These are phyloP conservation scores for Merops nubicus DNA, from an alignment of 2,113 vertebrate species.

Conservation along the genomic window DNA sequence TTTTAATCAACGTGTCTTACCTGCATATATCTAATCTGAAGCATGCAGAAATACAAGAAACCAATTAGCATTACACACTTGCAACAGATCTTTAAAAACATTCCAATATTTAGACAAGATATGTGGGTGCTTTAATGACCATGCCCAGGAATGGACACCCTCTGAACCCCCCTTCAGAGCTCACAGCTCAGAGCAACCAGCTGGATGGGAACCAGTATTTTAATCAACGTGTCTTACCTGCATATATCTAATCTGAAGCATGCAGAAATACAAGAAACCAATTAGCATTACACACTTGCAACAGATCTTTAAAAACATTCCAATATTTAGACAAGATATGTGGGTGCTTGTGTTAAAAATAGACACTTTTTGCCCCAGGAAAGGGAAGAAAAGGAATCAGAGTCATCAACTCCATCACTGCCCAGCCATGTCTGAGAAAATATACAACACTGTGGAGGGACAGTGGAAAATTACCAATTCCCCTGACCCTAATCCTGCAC, in stretches of 20 bases:
- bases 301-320: neutral
- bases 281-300: conserved; percentile 51
- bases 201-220: neutral
- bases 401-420: neutral
- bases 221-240: conserved; percentile 77
- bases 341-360: neutral
- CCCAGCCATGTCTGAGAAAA: neutral
- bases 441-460: neutral
- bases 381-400: neutral
- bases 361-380: neutral
- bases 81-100: neutral
- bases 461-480: neutral
- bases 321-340: rapidly evolving
- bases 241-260: conserved; percentile 96
- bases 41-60: conserved; percentile 80
- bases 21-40: conserved; percentile 98
- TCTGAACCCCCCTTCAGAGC: neutral
- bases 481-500: neutral
- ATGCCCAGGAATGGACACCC: neutral
- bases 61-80: conserved; percentile 59
- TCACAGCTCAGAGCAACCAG: neutral
- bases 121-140: neutral
- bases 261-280: conserved; percentile 75
- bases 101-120: rapidly evolving
- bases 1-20: conserved; percentile 57